Evolutionary conservation across 1,140 invertebrate species (phyloP), one percentile per base, ranked within the genome.

Genomic region (Drosophila pruinosa): DNA sequence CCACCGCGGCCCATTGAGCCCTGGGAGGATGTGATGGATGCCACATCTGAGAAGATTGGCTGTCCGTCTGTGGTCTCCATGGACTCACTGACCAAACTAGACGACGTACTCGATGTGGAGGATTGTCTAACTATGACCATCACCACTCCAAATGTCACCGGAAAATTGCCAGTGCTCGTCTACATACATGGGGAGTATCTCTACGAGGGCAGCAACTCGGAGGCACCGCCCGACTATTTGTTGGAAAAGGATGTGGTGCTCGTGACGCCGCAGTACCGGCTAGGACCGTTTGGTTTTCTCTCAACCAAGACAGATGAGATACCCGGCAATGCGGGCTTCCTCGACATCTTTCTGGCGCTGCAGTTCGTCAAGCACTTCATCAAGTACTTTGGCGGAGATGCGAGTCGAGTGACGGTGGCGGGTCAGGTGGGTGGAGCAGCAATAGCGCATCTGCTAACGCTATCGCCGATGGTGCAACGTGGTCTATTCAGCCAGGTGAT

Each of bases 261-360:
- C 0, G 95, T 97, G 4, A 95, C 95, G 0, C 92, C 95, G 0
- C 97, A 98, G 90, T 98, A 96, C 88, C 94, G 97, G 88, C 93
- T 96, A 41, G 94, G 93, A 10, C 92, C 92, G 0, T 92, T 93
- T 56, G 93, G 93, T 78, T 93, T 93, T 75, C 81, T 93, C 63
- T 94, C 90, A 3, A 94, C 92, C 69, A 92, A 90, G 75, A 91
- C 91, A 31, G 92, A 91, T 74, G 93, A 80, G 89, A 93, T 93
- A 3, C 94, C 95, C 0, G 95, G 95, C 6, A 96, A 96, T 90
- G 93, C 93, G 21, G 95, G 94, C 0, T 89, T 96, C 14, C 92
- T 94, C 41, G 95, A 96, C 72, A 93, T 94, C 62, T 89, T 94
- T 31, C 91, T 94, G 67, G 94, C 94, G 1, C 79, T 95, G 50